Percentiles rank a stretch among this genome's conserved stretches.
phyloP scores from a whole-genome alignment of 2,888 invertebrate species.

The Cephus spinipes region DNA sequence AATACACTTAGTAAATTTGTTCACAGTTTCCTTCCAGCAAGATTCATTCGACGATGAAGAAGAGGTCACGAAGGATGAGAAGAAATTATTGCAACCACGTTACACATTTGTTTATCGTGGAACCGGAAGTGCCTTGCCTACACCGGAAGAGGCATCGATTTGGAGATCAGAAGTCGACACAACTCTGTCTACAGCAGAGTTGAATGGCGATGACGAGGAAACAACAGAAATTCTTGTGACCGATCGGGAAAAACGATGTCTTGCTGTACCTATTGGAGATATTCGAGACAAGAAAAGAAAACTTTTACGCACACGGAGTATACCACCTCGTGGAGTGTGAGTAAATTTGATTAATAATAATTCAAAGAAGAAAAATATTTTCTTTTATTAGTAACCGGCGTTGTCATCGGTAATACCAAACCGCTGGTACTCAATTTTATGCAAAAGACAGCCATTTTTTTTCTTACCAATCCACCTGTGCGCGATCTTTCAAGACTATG shows the following conservation, averaged over 20 bases:
- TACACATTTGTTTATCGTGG: conserved; percentile 30
- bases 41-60: conserved; percentile 54
- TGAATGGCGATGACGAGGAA: not conserved
- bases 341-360: not conserved
- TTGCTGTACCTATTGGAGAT: conserved; percentile 62
- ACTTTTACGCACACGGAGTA: conserved; percentile 54
- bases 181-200: not conserved
- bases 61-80: conserved; percentile 35
- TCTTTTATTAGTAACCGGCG: not conserved
- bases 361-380: not conserved
- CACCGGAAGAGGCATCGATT: conserved; percentile 32
- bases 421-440: not conserved
- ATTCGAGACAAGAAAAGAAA: conserved; percentile 59
- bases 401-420: not conserved
- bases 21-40: conserved; percentile 60
- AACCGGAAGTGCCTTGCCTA: conserved; percentile 34
- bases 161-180: conserved; percentile 41
- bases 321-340: conserved; percentile 18
- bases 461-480: not conserved
- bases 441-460: not conserved
- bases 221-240: conserved; percentile 48
- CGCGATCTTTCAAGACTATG: not conserved
- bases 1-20: not conserved
- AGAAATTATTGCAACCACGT: conserved; percentile 22
- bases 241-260: conserved; percentile 61